phyloP scores from a whole-genome alignment of 2,888 invertebrate genomes.

The Lucinisca nassula region DNA sequence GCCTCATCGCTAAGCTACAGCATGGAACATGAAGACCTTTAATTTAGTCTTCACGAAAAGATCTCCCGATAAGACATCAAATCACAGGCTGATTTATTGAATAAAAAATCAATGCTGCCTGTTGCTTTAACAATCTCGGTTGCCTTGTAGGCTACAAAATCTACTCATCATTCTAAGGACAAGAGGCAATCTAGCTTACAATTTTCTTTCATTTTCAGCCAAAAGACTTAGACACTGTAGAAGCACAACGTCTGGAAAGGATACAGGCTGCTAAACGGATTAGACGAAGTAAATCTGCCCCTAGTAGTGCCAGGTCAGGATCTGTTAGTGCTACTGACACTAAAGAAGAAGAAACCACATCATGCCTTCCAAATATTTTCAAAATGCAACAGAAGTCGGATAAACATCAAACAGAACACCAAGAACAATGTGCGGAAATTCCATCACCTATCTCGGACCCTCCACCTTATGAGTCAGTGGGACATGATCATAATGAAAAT shows the following conservation, averaged over 20 bases:
- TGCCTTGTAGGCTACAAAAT: background rate
- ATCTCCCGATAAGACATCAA: slow-evolving; percentile 13
- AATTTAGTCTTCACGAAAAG: slow-evolving; percentile 12
- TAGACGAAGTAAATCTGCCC: slow-evolving; percentile 80
- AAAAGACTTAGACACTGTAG: slow-evolving; percentile 83
- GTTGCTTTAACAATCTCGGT: slow-evolving; percentile 7
- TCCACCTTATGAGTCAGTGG: slow-evolving; percentile 75
- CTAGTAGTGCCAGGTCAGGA: slow-evolving; percentile 77
- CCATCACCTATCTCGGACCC: slow-evolving; percentile 80
- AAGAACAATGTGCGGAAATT: slow-evolving; percentile 74
- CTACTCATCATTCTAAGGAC: background rate
- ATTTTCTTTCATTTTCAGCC: slow-evolving; percentile 74
- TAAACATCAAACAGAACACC: slow-evolving; percentile 74
- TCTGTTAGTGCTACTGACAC: slow-evolving; percentile 64
- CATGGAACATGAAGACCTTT: background rate
- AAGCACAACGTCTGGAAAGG: slow-evolving; percentile 81
- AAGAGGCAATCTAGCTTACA: slow-evolving; percentile 12
- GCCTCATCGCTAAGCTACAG: background rate
- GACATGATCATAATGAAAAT: slow-evolving; percentile 67
- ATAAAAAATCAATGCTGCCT: slow-evolving; percentile 17
- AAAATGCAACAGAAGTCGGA: slow-evolving; percentile 81
- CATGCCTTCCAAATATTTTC: slow-evolving; percentile 85
- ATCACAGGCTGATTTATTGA: slow-evolving; percentile 16
- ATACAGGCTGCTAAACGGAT: slow-evolving; percentile 83
- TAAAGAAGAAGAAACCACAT: slow-evolving; percentile 75